Evolutionary conservation across 2,888 invertebrate species (phyloP), one percentile per base, ranked within the genome.

Genomic region (Zonitis immaculata): DNA sequence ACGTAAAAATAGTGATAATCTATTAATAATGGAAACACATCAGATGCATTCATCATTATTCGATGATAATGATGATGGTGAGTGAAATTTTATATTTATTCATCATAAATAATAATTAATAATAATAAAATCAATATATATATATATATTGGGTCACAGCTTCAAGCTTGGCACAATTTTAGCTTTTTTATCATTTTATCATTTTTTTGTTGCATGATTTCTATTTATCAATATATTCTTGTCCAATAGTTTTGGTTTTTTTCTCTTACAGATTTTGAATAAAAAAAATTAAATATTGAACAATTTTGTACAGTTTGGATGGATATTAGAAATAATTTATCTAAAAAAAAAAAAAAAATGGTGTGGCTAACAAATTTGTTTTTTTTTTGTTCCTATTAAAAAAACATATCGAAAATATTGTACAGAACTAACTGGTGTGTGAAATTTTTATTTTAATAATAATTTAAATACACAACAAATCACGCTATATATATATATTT

Each of bases 341-440:
- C n/a, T n/a, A n/a, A n/a, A n/a, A n/a, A n/a, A n/a, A n/a, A n/a
- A n/a, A n/a, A n/a, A n/a, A 65, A 66, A 62, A 64, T 67, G 72
- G 72, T 71, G 72, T 72, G 72, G 72, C 71, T 72, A 70, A 71
- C 69, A 63, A 55, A n/a, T n/a, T n/a, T n/a, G n/a, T n/a, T n/a
- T n/a, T n/a, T n/a, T 61, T 59, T 48, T 56, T 22, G 5, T 22
- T 4, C n/a, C n/a, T 22, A 22, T 22, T 4, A 22, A 22, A 22
- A 22, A 56, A 54, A 55, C 52, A 52, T 49, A 42, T 39, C 46
- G 47, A 50, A 49, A 48, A 45, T 48, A 42, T 22, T 53, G 54
- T 54, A 52, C 51, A 55, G 39, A 39, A 39, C 39, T 39, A 42
- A 54, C 45, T 49, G 48, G 55, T 55, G 51, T 51, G 55, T 51